Evolutionary conservation across 1,140 invertebrate genomes (phyloP).

Genomic region (Drosophila novamexicana): DNA sequence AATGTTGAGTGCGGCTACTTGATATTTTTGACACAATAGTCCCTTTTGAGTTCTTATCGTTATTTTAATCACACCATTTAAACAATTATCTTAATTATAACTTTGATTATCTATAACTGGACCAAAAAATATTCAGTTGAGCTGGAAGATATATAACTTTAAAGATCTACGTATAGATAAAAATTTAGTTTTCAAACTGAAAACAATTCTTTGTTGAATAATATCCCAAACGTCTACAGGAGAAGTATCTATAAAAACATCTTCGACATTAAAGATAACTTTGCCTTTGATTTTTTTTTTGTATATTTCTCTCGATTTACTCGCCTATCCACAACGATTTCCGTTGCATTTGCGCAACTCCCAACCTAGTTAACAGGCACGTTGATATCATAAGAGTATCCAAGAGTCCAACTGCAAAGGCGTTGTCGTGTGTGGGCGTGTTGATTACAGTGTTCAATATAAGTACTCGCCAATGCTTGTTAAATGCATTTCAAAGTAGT

Average conservation of each 20-base stretch:
- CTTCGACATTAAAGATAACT: neutral
- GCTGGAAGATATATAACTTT: neutral
- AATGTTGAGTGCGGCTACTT: conserved; percentile 57
- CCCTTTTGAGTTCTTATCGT: conserved; percentile 16
- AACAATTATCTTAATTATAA: conserved; percentile 9
- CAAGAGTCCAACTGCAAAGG: conserved; percentile 39
- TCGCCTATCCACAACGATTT: conserved; percentile 59
- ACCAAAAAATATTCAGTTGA: neutral
- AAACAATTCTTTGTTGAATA: neutral
- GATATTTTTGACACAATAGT: conserved; percentile 35
- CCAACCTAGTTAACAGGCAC: conserved; percentile 58
- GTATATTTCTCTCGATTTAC: conserved; percentile 24
- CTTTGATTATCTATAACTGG: conserved; percentile 10
- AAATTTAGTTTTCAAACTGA: neutral
- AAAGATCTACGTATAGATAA: no score
- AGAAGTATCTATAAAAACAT: no score
- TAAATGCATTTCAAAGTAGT: conserved; percentile 54
- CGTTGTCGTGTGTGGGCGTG: conserved; percentile 44
- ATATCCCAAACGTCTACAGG: no score
- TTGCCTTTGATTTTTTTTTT: neutral
- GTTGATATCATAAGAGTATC: conserved; percentile 25
- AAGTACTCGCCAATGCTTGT: conserved; percentile 40
- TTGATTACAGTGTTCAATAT: conserved; percentile 48
- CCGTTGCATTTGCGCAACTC: conserved; percentile 70
- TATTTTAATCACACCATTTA: conserved; percentile 13